phyloP scores from a whole-genome alignment of 2,888 invertebrate genomes.

The Melipona beecheii region DNA sequence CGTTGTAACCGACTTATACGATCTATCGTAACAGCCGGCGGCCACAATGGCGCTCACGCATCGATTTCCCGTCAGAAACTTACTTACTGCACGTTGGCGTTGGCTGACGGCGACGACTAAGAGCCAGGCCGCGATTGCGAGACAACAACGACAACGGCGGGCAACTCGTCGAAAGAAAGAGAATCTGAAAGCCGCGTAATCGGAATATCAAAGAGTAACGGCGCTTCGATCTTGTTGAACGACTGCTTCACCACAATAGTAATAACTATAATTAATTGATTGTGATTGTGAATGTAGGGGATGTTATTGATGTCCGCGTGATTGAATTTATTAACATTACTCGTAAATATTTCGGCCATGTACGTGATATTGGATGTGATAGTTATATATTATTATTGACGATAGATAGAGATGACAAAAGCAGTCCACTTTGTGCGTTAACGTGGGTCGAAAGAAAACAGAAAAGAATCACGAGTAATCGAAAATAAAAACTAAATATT shows the following conservation, averaged over 20 bases:
- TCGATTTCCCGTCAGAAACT: conserved; percentile 78
- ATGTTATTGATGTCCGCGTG: too few species aligned
- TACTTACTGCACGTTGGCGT: conserved; percentile 70
- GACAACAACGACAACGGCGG: conserved; percentile 49
- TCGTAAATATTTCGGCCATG: too few species aligned
- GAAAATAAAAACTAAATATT: too few species aligned
- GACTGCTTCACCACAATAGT: neutral
- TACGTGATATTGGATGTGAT: too few species aligned
- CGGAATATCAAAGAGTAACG: conserved; percentile 36
- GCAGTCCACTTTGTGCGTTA: too few species aligned
- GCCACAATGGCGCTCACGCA: conserved; percentile 72
- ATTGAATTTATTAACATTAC: too few species aligned
- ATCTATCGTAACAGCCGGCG: conserved; percentile 67
- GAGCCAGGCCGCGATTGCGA: conserved; percentile 48
- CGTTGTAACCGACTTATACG: conserved; percentile 68
- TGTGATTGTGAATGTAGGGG: too few species aligned
- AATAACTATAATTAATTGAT: too few species aligned
- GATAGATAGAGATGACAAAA: too few species aligned
- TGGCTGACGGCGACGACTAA: conserved; percentile 62
- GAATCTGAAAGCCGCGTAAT: conserved; percentile 44
- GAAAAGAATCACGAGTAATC: too few species aligned
- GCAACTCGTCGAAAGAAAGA: conserved; percentile 48
- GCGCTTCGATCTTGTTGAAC: neutral
- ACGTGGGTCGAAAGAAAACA: too few species aligned
- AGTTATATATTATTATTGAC: too few species aligned